Evolutionary conservation across 1,140 invertebrate genomes (phyloP).

Genomic region (Popillia japonica): DNA sequence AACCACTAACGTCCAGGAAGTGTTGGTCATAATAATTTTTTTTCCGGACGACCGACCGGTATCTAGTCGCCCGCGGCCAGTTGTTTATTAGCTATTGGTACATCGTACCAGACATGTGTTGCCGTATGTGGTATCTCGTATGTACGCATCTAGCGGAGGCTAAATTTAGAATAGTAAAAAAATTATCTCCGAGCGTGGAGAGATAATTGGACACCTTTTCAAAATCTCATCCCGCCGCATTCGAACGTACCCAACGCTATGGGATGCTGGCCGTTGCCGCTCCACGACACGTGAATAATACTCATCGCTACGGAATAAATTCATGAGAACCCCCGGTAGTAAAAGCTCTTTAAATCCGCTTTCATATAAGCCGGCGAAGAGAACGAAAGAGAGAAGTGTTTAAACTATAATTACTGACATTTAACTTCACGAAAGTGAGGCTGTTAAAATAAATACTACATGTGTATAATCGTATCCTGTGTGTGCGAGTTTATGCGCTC

Average conservation of each 20-base stretch:
- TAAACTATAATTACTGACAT: neutral
- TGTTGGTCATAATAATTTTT: neutral
- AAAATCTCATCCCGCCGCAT: neutral
- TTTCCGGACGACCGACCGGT: neutral
- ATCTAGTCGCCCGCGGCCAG: neutral
- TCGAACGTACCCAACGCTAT: neutral
- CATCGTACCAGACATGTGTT: neutral
- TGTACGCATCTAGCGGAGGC: neutral
- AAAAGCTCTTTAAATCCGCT: neutral
- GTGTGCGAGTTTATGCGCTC: neutral
- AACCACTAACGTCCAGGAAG: neutral
- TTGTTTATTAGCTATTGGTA: conserved; percentile 9
- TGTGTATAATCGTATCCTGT: neutral
- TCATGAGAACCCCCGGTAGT: neutral
- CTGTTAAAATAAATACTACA: neutral
- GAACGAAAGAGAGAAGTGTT: neutral
- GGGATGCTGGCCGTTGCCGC: neutral
- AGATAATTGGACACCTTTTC: conserved; percentile 10
- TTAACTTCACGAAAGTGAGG: conserved; percentile 3
- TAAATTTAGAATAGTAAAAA: conserved; percentile 2
- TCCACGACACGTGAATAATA: neutral
- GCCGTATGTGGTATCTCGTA: neutral
- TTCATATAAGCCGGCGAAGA: neutral
- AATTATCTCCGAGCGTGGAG: neutral
- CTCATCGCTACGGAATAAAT: neutral